Conservation (phyloP, 2,797 vertebrate species). For the Sebastes melanostomus region DNA sequence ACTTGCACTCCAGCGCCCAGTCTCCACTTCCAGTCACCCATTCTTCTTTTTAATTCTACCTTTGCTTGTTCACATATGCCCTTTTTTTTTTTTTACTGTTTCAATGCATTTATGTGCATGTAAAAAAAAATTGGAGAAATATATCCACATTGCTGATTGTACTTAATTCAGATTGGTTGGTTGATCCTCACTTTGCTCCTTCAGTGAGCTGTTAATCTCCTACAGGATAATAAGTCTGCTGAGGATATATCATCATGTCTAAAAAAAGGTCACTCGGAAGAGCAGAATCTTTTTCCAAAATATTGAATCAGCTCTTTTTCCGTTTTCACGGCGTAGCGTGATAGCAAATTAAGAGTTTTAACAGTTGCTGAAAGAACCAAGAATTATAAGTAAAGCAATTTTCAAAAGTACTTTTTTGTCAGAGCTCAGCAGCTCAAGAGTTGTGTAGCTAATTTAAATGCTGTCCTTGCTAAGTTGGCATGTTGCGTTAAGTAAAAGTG, state of each 20-base stretch:
- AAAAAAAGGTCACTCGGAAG: conserved; percentile 34
- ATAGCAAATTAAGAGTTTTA: conserved; percentile 28
- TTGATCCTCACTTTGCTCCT: conserved; percentile 39
- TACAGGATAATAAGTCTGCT: conserved; percentile 53
- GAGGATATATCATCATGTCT: conserved; percentile 46
- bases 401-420: conserved; percentile 37
- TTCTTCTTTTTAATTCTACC: conserved; percentile 14
- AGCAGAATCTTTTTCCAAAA: conserved; percentile 28
- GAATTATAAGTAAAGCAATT: conserved; percentile 10
- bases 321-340: background rate
- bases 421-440: conserved; percentile 27
- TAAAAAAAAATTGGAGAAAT: background rate
- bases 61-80: background rate
- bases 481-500: conserved; percentile 16
- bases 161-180: conserved; percentile 38
- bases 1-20: background rate
- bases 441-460: conserved; percentile 52
- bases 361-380: conserved; percentile 13
- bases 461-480: conserved; percentile 34
- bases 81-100: background rate
- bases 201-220: conserved; percentile 54
- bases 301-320: conserved; percentile 53
- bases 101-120: conserved; percentile 11
- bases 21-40: conserved; percentile 22
- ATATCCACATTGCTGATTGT: conserved; percentile 46